These are phyloP conservation scores for Saccostrea glomerata DNA, from an alignment of 1,140 invertebrate species.

Conservation along the genomic window DNA sequence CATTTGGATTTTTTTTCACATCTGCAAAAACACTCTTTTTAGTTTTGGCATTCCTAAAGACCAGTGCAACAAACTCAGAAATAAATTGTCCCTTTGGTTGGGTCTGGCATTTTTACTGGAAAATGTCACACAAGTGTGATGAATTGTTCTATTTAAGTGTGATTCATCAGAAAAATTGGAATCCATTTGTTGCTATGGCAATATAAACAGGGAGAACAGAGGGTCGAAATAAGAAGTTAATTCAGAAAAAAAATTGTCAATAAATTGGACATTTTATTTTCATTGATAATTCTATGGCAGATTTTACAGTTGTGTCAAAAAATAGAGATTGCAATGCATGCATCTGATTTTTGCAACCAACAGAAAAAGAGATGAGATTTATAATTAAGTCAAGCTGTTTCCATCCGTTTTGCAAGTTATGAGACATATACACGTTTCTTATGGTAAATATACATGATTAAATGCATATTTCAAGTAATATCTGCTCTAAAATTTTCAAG, in stretches of 20 bases:
- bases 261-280: too few species aligned
- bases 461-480: too few species aligned
- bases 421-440: neutral
- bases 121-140: slow-evolving; percentile 28
- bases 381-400: neutral
- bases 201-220: neutral
- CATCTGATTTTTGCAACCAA: too few species aligned
- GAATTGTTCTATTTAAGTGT: slow-evolving; percentile 21
- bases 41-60: too few species aligned
- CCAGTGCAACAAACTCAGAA: neutral
- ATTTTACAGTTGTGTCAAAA: too few species aligned
- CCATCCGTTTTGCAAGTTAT: neutral
- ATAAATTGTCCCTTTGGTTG: slow-evolving; percentile 21
- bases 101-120: slow-evolving; percentile 27
- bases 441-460: too few species aligned
- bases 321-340: too few species aligned
- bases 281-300: too few species aligned
- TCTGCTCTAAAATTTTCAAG: too few species aligned
- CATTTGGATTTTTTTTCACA: too few species aligned
- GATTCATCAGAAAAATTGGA: slow-evolving; percentile 31
- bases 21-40: too few species aligned
- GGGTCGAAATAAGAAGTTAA: neutral
- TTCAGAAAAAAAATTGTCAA: neutral
- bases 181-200: slow-evolving; percentile 35
- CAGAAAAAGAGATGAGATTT: too few species aligned